phyloP scores from a whole-genome alignment of 1,140 invertebrate species.

The Oncopeltus fasciatus region DNA sequence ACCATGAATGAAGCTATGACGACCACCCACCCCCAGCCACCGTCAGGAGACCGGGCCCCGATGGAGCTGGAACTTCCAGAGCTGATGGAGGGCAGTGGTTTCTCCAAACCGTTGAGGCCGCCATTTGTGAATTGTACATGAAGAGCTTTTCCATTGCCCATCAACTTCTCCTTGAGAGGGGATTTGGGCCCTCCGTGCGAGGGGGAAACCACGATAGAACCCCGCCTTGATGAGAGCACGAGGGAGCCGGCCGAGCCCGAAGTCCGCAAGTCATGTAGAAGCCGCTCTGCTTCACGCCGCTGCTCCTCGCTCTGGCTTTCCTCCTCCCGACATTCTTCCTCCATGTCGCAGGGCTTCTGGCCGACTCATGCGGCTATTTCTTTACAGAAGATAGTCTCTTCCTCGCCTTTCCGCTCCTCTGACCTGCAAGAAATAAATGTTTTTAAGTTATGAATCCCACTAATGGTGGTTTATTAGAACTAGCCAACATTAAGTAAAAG shows the following conservation, averaged over 20 bases:
- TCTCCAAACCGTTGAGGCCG: neutral
- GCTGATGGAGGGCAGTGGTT: conserved; percentile 1
- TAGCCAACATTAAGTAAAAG: too few species aligned
- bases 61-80: conserved; percentile 10
- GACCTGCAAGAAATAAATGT: too few species aligned
- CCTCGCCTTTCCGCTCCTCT: too few species aligned
- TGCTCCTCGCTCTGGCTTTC: neutral
- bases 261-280: neutral
- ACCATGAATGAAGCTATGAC: conserved; percentile 75
- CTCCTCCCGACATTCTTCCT: conserved; percentile 2
- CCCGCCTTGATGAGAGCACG: conserved; percentile 12
- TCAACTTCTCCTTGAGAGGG: conserved; percentile 3
- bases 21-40: conserved; percentile 50
- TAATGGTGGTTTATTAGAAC: too few species aligned
- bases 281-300: neutral
- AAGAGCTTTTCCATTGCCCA: conserved; percentile 5
- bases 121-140: conserved; percentile 16
- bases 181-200: conserved; percentile 11
- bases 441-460: too few species aligned
- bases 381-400: neutral
- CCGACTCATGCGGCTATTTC: neutral
- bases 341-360: neutral
- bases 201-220: conserved; percentile 21
- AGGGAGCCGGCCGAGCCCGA: conserved; percentile 9
- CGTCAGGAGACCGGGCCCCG: conserved; percentile 43